These are phyloP conservation scores for Cylas formicarius DNA, from an alignment of 1,140 invertebrate species.

Conservation along the genomic window DNA sequence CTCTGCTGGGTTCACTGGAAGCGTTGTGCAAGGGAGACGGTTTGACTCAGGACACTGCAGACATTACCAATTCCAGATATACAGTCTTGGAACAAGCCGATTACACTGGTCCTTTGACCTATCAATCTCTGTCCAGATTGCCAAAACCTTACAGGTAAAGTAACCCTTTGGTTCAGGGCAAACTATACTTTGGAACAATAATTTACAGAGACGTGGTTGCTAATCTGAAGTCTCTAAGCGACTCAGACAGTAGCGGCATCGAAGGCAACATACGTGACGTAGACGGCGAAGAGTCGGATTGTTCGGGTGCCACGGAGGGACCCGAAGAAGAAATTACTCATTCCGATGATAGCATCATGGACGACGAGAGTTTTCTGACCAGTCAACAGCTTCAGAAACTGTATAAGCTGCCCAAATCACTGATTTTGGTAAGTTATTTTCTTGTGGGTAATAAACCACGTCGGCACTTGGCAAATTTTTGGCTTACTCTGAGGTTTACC, in stretches of 20 bases:
- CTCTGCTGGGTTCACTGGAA: conserved; percentile 74
- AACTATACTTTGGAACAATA: no score
- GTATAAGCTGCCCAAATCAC: conserved; percentile 58
- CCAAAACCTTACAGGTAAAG: conserved; percentile 66
- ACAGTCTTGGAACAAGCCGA: conserved; percentile 68
- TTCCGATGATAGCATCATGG: conserved; percentile 48
- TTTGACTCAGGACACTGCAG: conserved; percentile 50
- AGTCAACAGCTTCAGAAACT: conserved; percentile 49
- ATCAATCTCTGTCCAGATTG: conserved; percentile 72
- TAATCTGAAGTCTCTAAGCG: conserved; percentile 44
- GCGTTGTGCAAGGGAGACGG: conserved; percentile 66
- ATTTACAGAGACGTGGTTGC: conserved; percentile 46
- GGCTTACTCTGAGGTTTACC: conserved; percentile 2
- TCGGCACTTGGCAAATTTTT: conserved; percentile 3
- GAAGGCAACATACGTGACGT: conserved; percentile 51
- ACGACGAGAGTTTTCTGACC: conserved; percentile 45
- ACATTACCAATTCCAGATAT: conserved; percentile 66
- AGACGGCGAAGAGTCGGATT: conserved; percentile 51
- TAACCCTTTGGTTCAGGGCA: neutral
- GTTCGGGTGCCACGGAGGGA: conserved; percentile 65
- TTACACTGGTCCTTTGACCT: conserved; percentile 75
- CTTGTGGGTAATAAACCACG: conserved; percentile 9
- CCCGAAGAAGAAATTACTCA: conserved; percentile 52
- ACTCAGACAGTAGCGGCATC: conserved; percentile 46
- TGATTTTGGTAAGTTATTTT: conserved; percentile 44